Conservation (phyloP, 2,113 vertebrate genomes). For the Pyxicephalus adspersus region DNA sequence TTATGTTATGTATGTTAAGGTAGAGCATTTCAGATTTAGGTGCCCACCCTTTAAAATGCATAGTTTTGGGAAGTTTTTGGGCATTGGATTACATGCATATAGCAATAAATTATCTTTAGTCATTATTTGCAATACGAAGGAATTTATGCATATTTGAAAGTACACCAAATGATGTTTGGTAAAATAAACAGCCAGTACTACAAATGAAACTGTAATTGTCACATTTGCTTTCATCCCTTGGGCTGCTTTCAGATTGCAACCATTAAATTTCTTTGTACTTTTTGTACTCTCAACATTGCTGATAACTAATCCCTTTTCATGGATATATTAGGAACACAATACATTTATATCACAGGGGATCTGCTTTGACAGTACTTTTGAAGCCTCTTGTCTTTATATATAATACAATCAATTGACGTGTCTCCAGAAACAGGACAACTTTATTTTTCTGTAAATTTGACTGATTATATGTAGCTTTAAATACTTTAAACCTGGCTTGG, state of each 20-base stretch:
- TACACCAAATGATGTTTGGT: slow-evolving; percentile 1
- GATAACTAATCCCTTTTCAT: slow-evolving; percentile 46
- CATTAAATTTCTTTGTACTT: slow-evolving; percentile 24
- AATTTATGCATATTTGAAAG: too few species aligned
- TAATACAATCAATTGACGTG: slow-evolving; percentile 35
- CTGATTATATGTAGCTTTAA: slow-evolving; percentile 55
- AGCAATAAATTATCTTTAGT: neutral
- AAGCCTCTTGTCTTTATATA: slow-evolving; percentile 31
- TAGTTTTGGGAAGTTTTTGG: too few species aligned
- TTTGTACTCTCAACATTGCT: slow-evolving; percentile 31
- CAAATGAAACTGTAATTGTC: slow-evolving; percentile 41
- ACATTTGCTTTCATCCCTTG: slow-evolving; percentile 31
- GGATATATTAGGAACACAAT: slow-evolving; percentile 28
- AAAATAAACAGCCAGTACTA: neutral
- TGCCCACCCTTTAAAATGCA: too few species aligned
- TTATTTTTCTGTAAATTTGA: slow-evolving; percentile 50
- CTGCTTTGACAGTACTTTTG: slow-evolving; percentile 48
- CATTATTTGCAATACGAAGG: neutral
- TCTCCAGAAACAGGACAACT: slow-evolving; percentile 48
- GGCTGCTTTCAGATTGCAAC: slow-evolving; percentile 11
- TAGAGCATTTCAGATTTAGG: too few species aligned
- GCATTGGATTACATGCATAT: too few species aligned
- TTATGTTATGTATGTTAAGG: too few species aligned
- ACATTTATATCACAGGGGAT: slow-evolving; percentile 37
- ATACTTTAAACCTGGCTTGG: slow-evolving; percentile 52